Base-by-base conservation (phyloP, 2,113 vertebrate genomes). In the Calyptomena viridis region DNA sequence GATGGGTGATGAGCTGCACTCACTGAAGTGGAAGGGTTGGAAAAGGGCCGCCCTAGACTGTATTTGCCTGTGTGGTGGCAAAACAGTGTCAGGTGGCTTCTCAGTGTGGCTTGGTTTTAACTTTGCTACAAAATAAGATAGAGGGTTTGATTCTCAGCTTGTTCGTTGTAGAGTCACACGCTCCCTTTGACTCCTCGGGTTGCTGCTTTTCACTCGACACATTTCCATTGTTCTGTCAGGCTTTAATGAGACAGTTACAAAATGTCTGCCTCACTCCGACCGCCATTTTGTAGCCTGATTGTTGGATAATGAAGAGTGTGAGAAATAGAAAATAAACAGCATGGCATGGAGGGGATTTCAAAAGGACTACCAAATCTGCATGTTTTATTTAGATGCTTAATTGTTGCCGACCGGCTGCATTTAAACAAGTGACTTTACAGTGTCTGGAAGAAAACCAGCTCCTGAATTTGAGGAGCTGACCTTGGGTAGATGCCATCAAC, bases 281-380 rank as follows among this genome's bases (percentile, higher is more conserved):
- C 96, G 94, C 98, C 98, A 98, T 99, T 98, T 98, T 98, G 98
- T 98, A 92, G 97, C 64, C 69, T 79, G 93, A 95, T 96, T 97
- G 97, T 97, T 97, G 98, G 97, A 96, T 98, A 98, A 97, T 89
- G 84, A 93, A 94, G 84, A 67, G 97, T 96, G 95, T 86, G 94
- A 94, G 91, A 96, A 97, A 97, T 60, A 94, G 94, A 94, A 95
- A 85, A 96, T 95, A 91, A 89, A 80, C 49, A 83, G 84, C 84
- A 11, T 83, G 90, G 96, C 83, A 11, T 73, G 90, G 94, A 91
- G 89, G 94, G 86, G 80, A 76, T 79, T 92, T 93, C 94, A 92
- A 95, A 94, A 93, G 93, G 94, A 97, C 86, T 40, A 95, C 80
- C 94, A 89, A 97, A 97, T 94, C 96, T 92, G 93, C 93, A 88